Conservation (phyloP, 2,888 invertebrate genomes). For the Dexiosoma caninum region DNA sequence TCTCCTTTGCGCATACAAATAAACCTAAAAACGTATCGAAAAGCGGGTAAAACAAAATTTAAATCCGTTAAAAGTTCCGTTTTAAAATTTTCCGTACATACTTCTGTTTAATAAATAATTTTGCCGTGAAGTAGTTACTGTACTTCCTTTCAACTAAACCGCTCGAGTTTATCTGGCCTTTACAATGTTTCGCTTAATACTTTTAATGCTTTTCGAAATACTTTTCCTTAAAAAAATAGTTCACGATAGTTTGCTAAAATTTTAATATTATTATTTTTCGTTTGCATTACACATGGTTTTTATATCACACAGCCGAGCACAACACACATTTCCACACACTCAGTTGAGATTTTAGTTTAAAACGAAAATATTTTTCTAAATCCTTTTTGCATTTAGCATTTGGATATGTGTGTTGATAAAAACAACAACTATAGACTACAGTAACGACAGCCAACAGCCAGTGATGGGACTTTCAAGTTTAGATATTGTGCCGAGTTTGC, state of each 20-base stretch:
- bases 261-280: slow-evolving; percentile 10
- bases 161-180: slow-evolving; percentile 54
- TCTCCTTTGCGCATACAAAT: too few relatives aligned
- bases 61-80: not conserved
- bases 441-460: too few relatives aligned
- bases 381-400: slow-evolving; percentile 23
- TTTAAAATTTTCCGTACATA: not conserved
- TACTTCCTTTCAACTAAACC: slow-evolving; percentile 38
- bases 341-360: slow-evolving; percentile 8
- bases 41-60: not conserved
- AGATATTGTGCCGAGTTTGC: too few relatives aligned
- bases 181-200: slow-evolving; percentile 52
- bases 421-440: too few relatives aligned
- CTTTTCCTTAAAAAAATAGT: slow-evolving; percentile 4
- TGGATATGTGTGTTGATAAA: not conserved
- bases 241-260: slow-evolving; percentile 14
- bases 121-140: not conserved
- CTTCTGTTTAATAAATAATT: not conserved
- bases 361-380: not conserved
- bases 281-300: slow-evolving; percentile 24
- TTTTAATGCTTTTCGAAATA: slow-evolving; percentile 48
- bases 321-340: slow-evolving; percentile 16
- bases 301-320: not conserved
- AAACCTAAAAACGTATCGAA: too few relatives aligned
- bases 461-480: too few relatives aligned